Evolutionary conservation across 2,888 invertebrate species (phyloP), one percentile per base, ranked within the genome.

Genomic region (Lithodes maja): DNA sequence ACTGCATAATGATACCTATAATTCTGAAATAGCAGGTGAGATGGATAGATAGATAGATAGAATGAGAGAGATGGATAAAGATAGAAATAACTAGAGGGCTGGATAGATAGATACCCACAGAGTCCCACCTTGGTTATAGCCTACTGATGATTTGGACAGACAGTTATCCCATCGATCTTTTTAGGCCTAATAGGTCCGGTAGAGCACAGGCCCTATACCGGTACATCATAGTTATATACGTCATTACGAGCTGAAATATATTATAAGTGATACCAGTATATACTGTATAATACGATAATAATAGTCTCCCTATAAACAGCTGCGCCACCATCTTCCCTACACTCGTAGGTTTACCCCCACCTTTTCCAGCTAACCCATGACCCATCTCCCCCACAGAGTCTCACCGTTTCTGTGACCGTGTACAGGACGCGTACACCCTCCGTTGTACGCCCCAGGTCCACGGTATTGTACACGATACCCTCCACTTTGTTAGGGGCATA

Each of bases 341-440:
- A 33, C 33, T 33, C 33, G 33, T 33, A 33, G 33, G 33, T 33
- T 33, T 33, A 33, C 33, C 33, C 33, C 33, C 33, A 33, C 33
- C 33, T 33, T 33, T 33, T 33, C 33, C 33, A 33, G 33, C 17
- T 12, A 7, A 61, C 61, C 61, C 12, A 61, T 12, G 61, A 12
- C 17, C 71, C 17, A 5, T 1, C 2, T 55, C 55, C 15, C 15
- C 54, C 53, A 2, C 93, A 95, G 95, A 95, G 93, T 95, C 95
- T 88, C 96, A 96, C 93, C 94, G 95, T 78, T 95, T 95, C 93
- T 96, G 96, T 93, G 94, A 95, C 92, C 93, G 95, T 84, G 96
- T 96, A 1, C 96, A 96, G 93, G 96, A 96, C 93, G 95, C 96
- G 0, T 96, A 96, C 93, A 95, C 96, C 0, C 93, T 96, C 3